Base-by-base conservation (phyloP, 2,797 vertebrate genomes). In the Mallotus villosus region DNA sequence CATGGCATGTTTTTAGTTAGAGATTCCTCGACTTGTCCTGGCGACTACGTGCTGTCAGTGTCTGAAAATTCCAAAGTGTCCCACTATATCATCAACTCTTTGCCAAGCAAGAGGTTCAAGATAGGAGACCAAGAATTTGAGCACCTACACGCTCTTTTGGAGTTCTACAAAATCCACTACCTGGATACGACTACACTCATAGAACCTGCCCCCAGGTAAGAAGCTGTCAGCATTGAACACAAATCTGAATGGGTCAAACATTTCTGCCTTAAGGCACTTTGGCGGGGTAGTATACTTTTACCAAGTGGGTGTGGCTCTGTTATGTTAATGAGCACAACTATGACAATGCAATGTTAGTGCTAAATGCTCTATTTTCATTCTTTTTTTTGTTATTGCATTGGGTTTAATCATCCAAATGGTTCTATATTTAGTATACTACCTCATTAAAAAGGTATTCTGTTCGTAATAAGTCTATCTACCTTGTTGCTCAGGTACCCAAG, bases 151-250 rank as follows among this genome's bases (percentile, higher is more conserved):
- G 95, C 95, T 7, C 93, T 99, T 73, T 92, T 99, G 87, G 98
- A 99, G 84, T 99, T 99, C 91, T 99, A 99, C 92, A 98, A 98
- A 90, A 98, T 97, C 90, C 98, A 99, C 90, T 99, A 99, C 92
- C 91, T 99, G 94, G 97, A 99, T 75, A 99, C 98, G 70, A 99
- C 98, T 80, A 99, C 97, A 34, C 93, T 99, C 60, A 96, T 99
- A 79, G 97, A 99, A 85, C 96, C 98, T 41, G 96, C 96, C 22
- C 90, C 95, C 88, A 97, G 96, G 97, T 99, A 93, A 73, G 80
- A 9, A 21, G 3, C 16, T 6, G 61, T n/a, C 37, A 61, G 17
- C 32, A 3, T 51, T 57, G 8, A 24, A 25, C 3, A 25, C 3
- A 55, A n/a, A 11, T n/a, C 4, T 55, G 4, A 55, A n/a, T 5